phyloP scores from a whole-genome alignment of 92 coral and sea anemone species.

The Muricea muricata region DNA sequence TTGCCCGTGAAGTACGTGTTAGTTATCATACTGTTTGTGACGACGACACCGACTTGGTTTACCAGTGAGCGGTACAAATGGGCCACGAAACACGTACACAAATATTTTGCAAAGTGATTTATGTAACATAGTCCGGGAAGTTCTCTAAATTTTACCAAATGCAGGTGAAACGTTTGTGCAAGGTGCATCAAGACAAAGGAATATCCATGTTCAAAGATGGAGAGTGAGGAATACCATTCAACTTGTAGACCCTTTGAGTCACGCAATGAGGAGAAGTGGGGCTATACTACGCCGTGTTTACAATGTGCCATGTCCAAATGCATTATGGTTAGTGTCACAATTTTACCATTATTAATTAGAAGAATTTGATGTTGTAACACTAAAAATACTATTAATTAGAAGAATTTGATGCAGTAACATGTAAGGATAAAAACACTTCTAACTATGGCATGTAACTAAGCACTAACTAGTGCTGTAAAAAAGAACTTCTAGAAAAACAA shows the following conservation, averaged over 20 bases:
- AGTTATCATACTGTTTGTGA: conserved; percentile 6
- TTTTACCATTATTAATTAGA: too few species aligned
- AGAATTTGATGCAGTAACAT: too few species aligned
- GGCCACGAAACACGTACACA: conserved; percentile 38
- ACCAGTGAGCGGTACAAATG: neutral
- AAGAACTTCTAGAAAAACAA: too few species aligned
- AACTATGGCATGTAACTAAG: too few species aligned
- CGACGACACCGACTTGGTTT: conserved; percentile 26
- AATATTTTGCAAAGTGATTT: conserved; percentile 49
- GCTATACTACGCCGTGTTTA: conserved; percentile 61
- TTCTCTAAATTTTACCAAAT: conserved; percentile 46
- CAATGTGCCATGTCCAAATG: conserved; percentile 75
- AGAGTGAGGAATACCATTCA: conserved; percentile 63
- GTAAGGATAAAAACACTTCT: too few species aligned
- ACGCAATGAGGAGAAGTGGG: conserved; percentile 63
- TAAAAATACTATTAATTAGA: too few species aligned
- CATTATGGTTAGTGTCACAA: conserved; percentile 47
- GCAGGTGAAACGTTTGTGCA: conserved; percentile 33
- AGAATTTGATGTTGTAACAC: too few species aligned
- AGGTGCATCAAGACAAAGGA: conserved; percentile 63
- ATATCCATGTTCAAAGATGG: conserved; percentile 63
- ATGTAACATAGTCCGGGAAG: conserved; percentile 56
- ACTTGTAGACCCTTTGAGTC: conserved; percentile 69
- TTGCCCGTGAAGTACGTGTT: neutral
- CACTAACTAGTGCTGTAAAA: too few species aligned